These are phyloP conservation scores for Epinephelus malabaricus DNA, from an alignment of 2,797 vertebrate species.

Conservation along the genomic window DNA sequence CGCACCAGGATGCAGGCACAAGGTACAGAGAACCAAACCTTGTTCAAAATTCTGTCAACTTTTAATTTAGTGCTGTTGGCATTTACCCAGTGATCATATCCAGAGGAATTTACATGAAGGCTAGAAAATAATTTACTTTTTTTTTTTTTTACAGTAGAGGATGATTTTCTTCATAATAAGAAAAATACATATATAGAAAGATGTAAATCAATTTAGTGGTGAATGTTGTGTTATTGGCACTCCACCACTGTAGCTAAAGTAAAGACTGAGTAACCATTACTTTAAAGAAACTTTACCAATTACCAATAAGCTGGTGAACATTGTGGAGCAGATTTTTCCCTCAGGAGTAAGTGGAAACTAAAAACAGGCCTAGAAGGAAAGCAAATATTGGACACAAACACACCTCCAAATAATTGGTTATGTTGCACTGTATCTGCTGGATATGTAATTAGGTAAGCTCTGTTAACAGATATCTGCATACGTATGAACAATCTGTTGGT, in stretches of 20 bases:
- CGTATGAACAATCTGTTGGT: too few species aligned
- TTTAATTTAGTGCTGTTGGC: background rate
- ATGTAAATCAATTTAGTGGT: background rate
- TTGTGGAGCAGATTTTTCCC: too few species aligned
- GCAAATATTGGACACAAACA: background rate
- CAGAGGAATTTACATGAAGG: background rate
- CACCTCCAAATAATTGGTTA: too few species aligned
- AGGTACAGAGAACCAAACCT: conserved; percentile 80
- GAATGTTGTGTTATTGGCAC: background rate
- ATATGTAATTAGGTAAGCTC: too few species aligned
- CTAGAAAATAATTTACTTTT: background rate
- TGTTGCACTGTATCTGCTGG: too few species aligned
- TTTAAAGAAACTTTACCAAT: too few species aligned
- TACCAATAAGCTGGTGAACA: background rate
- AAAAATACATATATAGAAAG: background rate
- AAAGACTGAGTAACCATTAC: background rate
- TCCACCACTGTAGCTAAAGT: background rate
- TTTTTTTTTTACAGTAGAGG: background rate
- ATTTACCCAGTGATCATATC: background rate
- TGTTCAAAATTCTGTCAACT: background rate
- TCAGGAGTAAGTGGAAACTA: background rate
- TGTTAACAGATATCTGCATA: too few species aligned
- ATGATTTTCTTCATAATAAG: background rate
- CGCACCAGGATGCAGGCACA: conserved; percentile 97
- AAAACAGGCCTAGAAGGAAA: background rate